phyloP scores from a whole-genome alignment of 2,113 vertebrate genomes.

The Egretta garzetta region DNA sequence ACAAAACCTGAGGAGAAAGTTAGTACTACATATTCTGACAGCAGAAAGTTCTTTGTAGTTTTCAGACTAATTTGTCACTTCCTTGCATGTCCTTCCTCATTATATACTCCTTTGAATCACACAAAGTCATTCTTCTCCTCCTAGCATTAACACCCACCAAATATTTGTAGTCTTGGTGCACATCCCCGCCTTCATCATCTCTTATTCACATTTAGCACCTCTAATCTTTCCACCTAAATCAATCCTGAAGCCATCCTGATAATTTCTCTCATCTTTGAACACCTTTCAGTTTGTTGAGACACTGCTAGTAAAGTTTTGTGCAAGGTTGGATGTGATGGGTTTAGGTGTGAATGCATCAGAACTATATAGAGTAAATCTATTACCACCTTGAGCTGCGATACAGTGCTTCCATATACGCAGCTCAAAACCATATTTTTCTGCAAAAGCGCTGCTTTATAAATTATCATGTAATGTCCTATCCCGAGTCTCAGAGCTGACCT shows the following conservation, averaged over 20 bases:
- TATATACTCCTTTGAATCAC: background rate
- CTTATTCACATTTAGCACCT: background rate
- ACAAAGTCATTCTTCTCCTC: background rate
- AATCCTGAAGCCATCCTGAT: background rate
- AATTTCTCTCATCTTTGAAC: conserved; percentile 10
- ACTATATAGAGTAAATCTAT: background rate
- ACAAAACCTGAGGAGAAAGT: background rate
- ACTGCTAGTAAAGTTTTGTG: background rate
- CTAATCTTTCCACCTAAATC: background rate
- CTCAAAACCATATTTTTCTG: background rate
- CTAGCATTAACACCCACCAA: conserved; percentile 1
- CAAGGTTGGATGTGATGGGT: background rate
- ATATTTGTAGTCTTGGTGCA: conserved; percentile 28
- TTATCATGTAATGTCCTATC: background rate
- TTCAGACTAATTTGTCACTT: conserved; percentile 32
- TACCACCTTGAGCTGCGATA: background rate
- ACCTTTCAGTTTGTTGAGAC: background rate
- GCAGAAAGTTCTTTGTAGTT: background rate
- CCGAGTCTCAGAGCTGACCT: background rate
- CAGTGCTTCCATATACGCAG: background rate
- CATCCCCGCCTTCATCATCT: background rate
- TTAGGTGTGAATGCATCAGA: background rate
- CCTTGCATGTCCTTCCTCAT: background rate
- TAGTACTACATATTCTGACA: background rate
- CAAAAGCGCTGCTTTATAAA: background rate